phyloP scores from a whole-genome alignment of 1,140 invertebrate species.

The Diprion similis region DNA sequence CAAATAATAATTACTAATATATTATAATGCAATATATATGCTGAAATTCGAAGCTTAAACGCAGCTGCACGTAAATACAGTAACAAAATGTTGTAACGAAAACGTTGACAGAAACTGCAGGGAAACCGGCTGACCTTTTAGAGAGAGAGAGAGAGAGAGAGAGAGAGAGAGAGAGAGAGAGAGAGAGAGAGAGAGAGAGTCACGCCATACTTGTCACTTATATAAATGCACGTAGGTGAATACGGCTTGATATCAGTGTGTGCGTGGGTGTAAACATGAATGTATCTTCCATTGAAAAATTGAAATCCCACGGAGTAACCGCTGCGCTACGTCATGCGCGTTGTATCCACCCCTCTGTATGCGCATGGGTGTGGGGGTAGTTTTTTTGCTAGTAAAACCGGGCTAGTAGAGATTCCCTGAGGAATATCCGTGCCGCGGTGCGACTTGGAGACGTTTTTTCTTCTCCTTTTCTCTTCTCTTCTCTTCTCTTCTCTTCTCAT shows the following conservation, averaged over 20 bases:
- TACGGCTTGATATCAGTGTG: no score
- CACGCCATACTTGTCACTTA: conserved; percentile 27
- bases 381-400: neutral
- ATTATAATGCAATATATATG: no score
- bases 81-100: no score
- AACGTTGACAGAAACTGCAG: no score
- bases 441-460: neutral
- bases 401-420: neutral
- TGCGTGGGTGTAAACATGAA: no score
- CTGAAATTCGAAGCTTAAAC: no score
- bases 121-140: no score
- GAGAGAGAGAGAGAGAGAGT: conserved; percentile 19
- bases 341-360: neutral
- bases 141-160: conserved; percentile 13
- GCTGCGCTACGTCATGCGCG: no score
- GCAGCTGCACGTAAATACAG: no score
- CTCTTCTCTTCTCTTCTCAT: neutral
- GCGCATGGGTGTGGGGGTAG: neutral
- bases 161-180: conserved; percentile 13
- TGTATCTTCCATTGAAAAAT: neutral
- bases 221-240: no score
- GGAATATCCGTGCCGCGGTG: neutral
- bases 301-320: neutral
- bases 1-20: no score
- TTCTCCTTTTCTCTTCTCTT: neutral